Evolutionary conservation across 2,113 vertebrate species (phyloP), one percentile per base, ranked within the genome.

Genomic region (Apus apus): DNA sequence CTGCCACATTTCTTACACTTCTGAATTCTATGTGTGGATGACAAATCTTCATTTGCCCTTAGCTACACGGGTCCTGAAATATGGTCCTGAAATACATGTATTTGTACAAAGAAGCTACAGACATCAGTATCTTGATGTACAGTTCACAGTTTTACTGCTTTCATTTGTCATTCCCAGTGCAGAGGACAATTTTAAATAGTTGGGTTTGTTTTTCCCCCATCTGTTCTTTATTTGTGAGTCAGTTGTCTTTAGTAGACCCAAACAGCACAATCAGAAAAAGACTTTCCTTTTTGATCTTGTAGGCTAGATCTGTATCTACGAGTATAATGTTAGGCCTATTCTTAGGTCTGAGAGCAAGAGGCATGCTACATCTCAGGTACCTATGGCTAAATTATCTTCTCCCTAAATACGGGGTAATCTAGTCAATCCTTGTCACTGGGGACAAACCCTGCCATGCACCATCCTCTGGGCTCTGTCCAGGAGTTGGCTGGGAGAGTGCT

Each of bases 41-140:
- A 73, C 16, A 81, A 61, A 61, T n/a, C 57, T 91, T 66, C 64
- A 93, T 93, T 96, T 96, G 29, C 71, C 79, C 61, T 95, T 74
- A 95, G 76, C 38, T 95, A 48, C 26, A 91, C 84, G 34, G 20
- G 9, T 96, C 56, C 74, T 93, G 71, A 90, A 83, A 50, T 77
- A 40, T 6, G 30, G 83, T 85, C 80, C 77, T 86, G 51, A 87
- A 93, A 81, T 94, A 90, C 27, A 17, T 89, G 16, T 84, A 48
- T 93, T 96, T 96, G 82, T 80, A 84, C 96, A 87, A 94, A 97
- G 90, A 95, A 97, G 95, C 70, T 90, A 94, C 60, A 94, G 71
- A 23, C 51, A 83, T 96, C 89, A 65, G 56, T 93, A 94, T 87
- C 87, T 83, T 81, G 82, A 77, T 93, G 30, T 85, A 79, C 29